Base-by-base conservation (phyloP, 2,888 invertebrate species). In the Lingula anatina region DNA sequence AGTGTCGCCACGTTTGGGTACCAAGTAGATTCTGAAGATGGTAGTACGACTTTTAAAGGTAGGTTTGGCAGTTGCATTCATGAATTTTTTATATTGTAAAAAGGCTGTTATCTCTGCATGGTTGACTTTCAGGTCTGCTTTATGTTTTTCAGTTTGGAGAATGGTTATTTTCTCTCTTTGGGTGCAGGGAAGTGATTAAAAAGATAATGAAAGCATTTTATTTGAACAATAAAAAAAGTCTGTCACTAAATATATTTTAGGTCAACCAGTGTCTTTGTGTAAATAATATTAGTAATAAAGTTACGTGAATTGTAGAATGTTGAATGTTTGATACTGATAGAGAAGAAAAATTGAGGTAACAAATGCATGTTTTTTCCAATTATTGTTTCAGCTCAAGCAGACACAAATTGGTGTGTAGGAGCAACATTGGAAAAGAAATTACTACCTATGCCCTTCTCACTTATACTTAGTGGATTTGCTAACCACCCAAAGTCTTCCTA, bases 1-100 rank as follows among this genome's bases (percentile, higher is more conserved):
- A 88, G 92, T 1, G 86, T 88, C 4, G 91, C 91, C 49, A 89
- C 93, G 3, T 83, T 96, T 62, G 95, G 89, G 12, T 97, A 97
- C 80, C 94, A 96, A 80, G 85, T 90, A 28, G 94, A 94, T 77
- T 83, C 97, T 74, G 94, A 95, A 41, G 92, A 92, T 77, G 93
- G 94, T 47, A 93, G 95, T 77, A 84, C 94, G 65, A 84, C 88
- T 45, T 95, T 96, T 77, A 89, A 87, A 86, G 96, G 94, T 93
- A 72, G 68, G 71, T 50, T 3, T 41, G n/a, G 2, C 21, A 35
- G n/a, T 20, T 3, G 26, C 18, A 3, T 23, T 9, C 5, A n/a
- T 35, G 36, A 18, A 18, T 12, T 18, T 12, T 7, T n/a, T 27
- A 23, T 4, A 15, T 15, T 39, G 24, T n/a, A n/a, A n/a, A n/a